Base-by-base conservation (phyloP, 2,888 invertebrate species). In the Escarpia spicata region DNA sequence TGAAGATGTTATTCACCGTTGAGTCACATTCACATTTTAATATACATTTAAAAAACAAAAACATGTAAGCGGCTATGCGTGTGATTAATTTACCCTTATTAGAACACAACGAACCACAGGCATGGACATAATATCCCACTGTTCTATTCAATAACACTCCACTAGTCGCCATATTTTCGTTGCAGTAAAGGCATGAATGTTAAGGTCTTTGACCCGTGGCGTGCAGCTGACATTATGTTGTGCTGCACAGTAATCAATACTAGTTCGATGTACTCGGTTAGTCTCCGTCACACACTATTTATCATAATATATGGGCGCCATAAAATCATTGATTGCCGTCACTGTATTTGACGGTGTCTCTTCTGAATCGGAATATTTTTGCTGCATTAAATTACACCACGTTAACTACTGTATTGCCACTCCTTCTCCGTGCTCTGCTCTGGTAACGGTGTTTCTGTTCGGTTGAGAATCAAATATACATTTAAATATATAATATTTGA, bases 241-340 rank as follows among this genome's bases (percentile, higher is more conserved):
- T 26, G 75, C 75, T 75, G 75, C 75, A 75, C 75, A n/a, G 15
- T 75, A n/a, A 75, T 75, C 75, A 75, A 75, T 75, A 75, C 75
- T 26, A 75, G 75, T 75, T n/a, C 52, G 52, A 52, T 52, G 52
- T 9, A 9, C 2, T 52, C 52, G 8, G 52, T 52, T 75, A 75
- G 3, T 75, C n/a, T 75, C 75, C 75, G 75, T 26, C 75, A 19
- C 4, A 26, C n/a, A 26, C 75, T 6, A 75, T 75, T 75, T 75
- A 75, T 75, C 75, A 75, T 75, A 75, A 75, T 75, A 75, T 26
- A 75, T 75, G 19, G 75, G 19, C 75, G 75, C 75, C 75, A 75
- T 75, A 75, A 75, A 75, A 75, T n/a, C 75, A 75, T 75, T 26
- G 75, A 75, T 15, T 75, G 75, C 26, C 75, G 26, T 75, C 75